These are phyloP conservation scores for Notiomystis cincta DNA, from an alignment of 2,113 vertebrate species.

Conservation along the genomic window DNA sequence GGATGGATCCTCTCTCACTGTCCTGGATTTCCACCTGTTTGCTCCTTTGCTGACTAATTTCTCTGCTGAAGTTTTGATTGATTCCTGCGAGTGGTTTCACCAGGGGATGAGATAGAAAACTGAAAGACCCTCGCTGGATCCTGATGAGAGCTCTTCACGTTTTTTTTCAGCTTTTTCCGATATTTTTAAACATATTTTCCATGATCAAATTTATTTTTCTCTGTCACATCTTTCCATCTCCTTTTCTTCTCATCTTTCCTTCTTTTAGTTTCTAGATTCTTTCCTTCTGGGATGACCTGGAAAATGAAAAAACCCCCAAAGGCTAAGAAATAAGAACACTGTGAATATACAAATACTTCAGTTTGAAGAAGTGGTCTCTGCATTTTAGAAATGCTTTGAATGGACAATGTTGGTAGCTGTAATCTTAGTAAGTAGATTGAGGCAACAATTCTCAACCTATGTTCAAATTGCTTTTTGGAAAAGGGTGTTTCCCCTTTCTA, in stretches of 20 bases:
- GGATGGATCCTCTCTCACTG: neutral
- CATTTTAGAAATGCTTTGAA: neutral
- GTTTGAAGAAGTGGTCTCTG: neutral
- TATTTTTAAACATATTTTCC: neutral
- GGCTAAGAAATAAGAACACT: neutral
- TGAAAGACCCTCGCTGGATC: neutral
- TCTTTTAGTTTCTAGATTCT: neutral
- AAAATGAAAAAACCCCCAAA: neutral
- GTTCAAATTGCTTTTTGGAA: neutral
- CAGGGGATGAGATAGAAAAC: neutral
- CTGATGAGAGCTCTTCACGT: neutral
- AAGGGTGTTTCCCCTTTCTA: accelerated
- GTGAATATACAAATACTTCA: neutral
- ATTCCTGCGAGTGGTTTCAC: neutral
- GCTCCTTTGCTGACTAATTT: neutral
- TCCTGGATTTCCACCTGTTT: neutral
- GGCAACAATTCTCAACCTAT: neutral
- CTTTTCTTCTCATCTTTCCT: neutral
- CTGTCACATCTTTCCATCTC: neutral
- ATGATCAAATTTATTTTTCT: accelerated
- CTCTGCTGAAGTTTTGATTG: neutral
- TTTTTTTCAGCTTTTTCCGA: neutral
- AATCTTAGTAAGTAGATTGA: neutral
- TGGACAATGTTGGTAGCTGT: neutral
- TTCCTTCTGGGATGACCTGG: neutral